Base-by-base conservation (phyloP, 2,888 invertebrate genomes). In the Sturmia bella region DNA sequence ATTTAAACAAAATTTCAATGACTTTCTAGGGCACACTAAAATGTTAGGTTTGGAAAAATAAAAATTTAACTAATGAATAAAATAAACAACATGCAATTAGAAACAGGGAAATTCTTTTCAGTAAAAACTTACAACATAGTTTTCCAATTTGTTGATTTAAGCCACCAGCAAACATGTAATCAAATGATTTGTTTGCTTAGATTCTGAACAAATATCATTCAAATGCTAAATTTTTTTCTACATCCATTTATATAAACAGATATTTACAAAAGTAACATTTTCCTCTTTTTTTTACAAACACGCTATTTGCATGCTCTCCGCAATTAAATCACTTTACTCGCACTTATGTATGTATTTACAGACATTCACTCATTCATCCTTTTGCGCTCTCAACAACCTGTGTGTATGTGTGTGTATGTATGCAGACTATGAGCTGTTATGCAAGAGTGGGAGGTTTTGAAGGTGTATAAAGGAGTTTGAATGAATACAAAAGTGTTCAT, bases 131-230 rank as follows among this genome's bases (percentile, higher is more conserved):
- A 45, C 32, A 13, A 41, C 21, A 39, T 56, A 7, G 15, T 32
- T 21, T 13, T 9, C 56, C 19, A 21, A 24, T 63, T 63, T 54
- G 48, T 54, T 48, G 3, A 12, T 57, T 41, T 27, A 59, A 45
- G 61, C 70, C 69, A 37, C 70, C 64, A 69, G 75, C 77, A 84
- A 70, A 77, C 75, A 84, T 80, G 74, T 83, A 85, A 83, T 84
- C 81, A 84, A 84, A 84, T 85, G 73, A 75, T 85, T 82, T 85
- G 83, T 86, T 85, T 84, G 84, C 84, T 66, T 84, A 84, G 70
- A 76, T 84, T 84, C 84, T 86, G 83, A 84, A 85, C 83, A 85
- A 85, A 84, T 83, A 85, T 82, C 83, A 81, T 84, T 83, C 50
- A 11, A 37, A 56, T 43, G 19, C 39, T n/a, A n/a, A 45, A 32